Evolutionary conservation across 2,113 vertebrate genomes (phyloP), one percentile per base, ranked within the genome.

Genomic region (Lampris incognitus): DNA sequence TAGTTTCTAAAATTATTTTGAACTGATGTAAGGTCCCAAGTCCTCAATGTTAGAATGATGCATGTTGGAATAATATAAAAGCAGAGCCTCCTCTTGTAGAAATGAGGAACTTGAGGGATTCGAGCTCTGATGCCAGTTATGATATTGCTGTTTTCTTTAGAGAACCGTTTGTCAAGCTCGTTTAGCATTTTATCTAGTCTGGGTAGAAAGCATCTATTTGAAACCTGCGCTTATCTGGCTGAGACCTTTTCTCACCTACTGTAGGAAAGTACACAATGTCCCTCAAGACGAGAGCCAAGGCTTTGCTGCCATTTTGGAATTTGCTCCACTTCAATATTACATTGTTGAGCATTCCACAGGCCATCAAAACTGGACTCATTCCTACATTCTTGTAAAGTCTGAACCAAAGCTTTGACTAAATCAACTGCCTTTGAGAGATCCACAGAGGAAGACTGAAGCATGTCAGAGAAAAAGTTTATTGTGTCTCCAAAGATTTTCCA

Each of bases 1-100:
- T 78, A 38, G 52, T 71, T 58, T 66, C 5, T 59, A 54, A 72
- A 66, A 66, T 49, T 70, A 40, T 52, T 46, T 52, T 71, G 58
- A 76, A 68, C 49, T 38, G 51, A 63, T 64, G 60, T 41, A 78
- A 46, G 51, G 54, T 50, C 24, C 57, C 48, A 73, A 69, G n/a
- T 82, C 68, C 62, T 72, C 69, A 78, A 69, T 69, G n/a, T 73
- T 24, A 24, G 63, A 66, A 11, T 71, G 38, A 71, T 80, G 57
- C 54, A 70, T 36, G 36, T 39, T 38, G 51, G 52, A 50, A 64
- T 24, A 24, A 24, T 74, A 74, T 74, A 58, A 10, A 69, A 69
- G 63, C 51, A 60, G 46, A 9, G 1, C 54, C 13, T 24, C 24
- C 24, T 69, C 66, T 42, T 70, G 64, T 2, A 81, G 58, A 75